Percentiles rank a stretch among this genome's conserved stretches.
Conservation (phyloP, 2,797 vertebrate species). For the Sebastes kiyomatsui region DNA sequence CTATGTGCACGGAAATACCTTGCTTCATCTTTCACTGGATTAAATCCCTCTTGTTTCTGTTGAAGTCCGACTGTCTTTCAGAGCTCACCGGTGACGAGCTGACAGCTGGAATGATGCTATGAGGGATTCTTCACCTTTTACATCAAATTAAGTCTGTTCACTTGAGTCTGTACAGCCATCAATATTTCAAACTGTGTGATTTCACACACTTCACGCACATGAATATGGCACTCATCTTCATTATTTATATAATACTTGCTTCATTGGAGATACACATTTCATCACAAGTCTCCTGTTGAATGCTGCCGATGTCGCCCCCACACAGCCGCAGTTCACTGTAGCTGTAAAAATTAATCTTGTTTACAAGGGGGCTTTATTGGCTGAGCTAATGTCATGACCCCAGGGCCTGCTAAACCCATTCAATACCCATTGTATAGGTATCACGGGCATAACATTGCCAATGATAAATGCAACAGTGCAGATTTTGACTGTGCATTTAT, state of each 20-base stretch:
- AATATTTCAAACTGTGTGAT: not conserved
- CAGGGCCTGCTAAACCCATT: not conserved
- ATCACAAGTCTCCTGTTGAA: not conserved
- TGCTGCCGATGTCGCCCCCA: not conserved
- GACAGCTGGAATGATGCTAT: not conserved
- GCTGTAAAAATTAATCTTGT: conserved; percentile 4
- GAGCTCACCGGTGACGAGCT: not conserved
- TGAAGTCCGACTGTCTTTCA: not conserved
- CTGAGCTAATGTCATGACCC: conserved; percentile 4
- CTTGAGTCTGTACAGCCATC: not conserved
- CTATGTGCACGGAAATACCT: not conserved
- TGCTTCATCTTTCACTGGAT: not conserved
- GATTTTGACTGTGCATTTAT: not conserved
- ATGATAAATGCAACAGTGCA: not conserved
- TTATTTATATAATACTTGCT: not conserved
- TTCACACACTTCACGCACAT: not conserved
- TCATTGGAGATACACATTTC: not conserved
- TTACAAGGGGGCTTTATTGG: not conserved
- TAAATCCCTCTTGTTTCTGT: not conserved
- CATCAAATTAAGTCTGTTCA: not conserved
- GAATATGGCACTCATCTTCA: not conserved
- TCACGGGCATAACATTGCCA: not conserved
- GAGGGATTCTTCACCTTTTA: not conserved
- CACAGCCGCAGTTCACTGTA: not conserved
- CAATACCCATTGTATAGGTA: not conserved